Evolutionary conservation across 2,888 invertebrate genomes (phyloP).

Genomic region (Bembecia ichneumoniformis): DNA sequence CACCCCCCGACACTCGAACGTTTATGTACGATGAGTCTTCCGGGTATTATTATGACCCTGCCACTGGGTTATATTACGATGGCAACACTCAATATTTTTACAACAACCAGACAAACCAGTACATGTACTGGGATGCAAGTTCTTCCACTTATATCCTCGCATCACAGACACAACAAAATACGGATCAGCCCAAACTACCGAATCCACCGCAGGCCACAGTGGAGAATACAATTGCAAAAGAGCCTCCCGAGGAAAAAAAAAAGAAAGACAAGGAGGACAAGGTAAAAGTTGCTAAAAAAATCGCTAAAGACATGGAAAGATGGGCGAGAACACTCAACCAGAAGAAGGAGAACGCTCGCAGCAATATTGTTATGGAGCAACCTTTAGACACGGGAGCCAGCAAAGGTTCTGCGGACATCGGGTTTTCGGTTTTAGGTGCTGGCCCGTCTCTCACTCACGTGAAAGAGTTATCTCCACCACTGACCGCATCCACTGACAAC

Average conservation of each 20-base stretch:
- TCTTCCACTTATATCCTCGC: slow-evolving; percentile 75
- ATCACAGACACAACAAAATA: slow-evolving; percentile 44
- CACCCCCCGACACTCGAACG: slow-evolving; percentile 88
- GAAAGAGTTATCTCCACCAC: slow-evolving; percentile 49
- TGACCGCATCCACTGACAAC: slow-evolving; percentile 25
- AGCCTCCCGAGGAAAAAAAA: slow-evolving; percentile 73
- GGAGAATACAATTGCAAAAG: slow-evolving; percentile 45
- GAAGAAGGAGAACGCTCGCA: slow-evolving; percentile 83
- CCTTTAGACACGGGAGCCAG: slow-evolving; percentile 61
- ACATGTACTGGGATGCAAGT: slow-evolving; percentile 94
- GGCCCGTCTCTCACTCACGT: slow-evolving; percentile 52
- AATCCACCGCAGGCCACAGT: slow-evolving; percentile 35
- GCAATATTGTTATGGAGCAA: slow-evolving; percentile 60
- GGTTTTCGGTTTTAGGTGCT: slow-evolving; percentile 92
- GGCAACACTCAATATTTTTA: slow-evolving; percentile 96
- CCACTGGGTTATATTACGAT: slow-evolving; percentile 96
- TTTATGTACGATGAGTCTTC: slow-evolving; percentile 96
- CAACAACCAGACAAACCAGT: slow-evolving; percentile 91
- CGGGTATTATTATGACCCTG: slow-evolving; percentile 95
- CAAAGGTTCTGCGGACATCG: slow-evolving; percentile 91
- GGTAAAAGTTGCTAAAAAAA: slow-evolving; percentile 97
- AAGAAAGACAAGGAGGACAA: slow-evolving; percentile 88
- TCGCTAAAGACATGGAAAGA: slow-evolving; percentile 87
- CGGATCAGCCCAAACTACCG: slow-evolving; percentile 42
- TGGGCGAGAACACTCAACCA: slow-evolving; percentile 99